A percentile compares a stretch with the other conserved stretches of the same genome.
phyloP scores from a whole-genome alignment of 2,113 vertebrate species.

The Muntiacus reevesi region DNA sequence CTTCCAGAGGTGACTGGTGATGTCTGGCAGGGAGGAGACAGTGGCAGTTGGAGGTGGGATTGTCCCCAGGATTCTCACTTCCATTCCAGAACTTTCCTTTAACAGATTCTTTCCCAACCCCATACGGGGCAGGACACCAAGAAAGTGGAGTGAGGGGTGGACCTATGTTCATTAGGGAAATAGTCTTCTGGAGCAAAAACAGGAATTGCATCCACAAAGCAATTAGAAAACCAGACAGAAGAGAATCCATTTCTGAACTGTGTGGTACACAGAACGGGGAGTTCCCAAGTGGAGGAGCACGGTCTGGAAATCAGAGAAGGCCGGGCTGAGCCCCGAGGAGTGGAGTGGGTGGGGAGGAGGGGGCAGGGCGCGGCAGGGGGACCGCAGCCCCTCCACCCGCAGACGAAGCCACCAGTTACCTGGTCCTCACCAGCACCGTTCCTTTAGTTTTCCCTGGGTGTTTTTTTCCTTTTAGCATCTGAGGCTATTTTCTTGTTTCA shows the following conservation, averaged over 20 bases:
- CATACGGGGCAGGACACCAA: neutral
- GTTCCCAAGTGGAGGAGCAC: neutral
- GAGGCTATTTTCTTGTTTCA: neutral
- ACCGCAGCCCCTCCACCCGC: rapidly evolving
- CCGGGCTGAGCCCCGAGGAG: neutral
- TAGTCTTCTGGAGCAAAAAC: neutral
- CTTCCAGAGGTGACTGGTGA: neutral
- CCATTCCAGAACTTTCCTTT: neutral
- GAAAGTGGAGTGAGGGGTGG: neutral
- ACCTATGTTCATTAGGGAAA: neutral
- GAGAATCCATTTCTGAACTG: neutral
- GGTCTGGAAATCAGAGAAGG: neutral
- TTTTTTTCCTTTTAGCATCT: neutral
- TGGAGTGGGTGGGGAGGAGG: too few species aligned
- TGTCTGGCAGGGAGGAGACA: neutral
- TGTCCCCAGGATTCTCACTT: neutral
- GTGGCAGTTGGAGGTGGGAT: neutral
- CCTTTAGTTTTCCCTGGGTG: neutral
- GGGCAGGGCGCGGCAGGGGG: neutral
- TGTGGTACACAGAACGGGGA: neutral
- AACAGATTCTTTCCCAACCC: neutral
- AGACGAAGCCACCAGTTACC: neutral
- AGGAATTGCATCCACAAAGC: neutral
- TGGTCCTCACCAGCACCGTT: neutral
- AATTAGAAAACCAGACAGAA: neutral